A percentile compares a stretch with the other conserved stretches of the same genome.
Conservation (phyloP, 2,888 invertebrate species). For the Plagiodera versicolora region DNA sequence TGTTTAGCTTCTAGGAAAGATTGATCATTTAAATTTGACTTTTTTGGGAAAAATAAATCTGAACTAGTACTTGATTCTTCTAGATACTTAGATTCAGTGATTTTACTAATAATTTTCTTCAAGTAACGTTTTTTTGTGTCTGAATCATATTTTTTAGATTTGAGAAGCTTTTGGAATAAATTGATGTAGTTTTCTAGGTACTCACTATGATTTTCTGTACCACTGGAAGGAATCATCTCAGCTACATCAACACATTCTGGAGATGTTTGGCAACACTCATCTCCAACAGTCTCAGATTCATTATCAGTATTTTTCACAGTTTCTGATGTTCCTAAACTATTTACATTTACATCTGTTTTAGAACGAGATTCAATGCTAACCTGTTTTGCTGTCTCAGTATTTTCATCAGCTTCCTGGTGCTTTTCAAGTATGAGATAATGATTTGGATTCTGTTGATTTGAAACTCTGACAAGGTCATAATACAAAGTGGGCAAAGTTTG, state of each 20-base stretch:
- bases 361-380: conserved; percentile 22
- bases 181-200: conserved; percentile 67
- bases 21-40: background rate
- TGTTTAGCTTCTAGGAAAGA: background rate
- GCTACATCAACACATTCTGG: conserved; percentile 8
- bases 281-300: background rate
- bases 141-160: conserved; percentile 62
- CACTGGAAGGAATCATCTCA: conserved; percentile 18
- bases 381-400: conserved; percentile 24
- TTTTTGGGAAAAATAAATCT: conserved; percentile 56
- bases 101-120: conserved; percentile 65
- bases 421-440: conserved; percentile 28
- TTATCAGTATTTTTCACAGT: conserved; percentile 10
- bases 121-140: conserved; percentile 65
- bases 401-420: conserved; percentile 23
- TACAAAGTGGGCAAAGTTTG: conserved; percentile 34
- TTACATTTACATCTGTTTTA: background rate
- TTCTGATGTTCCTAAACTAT: background rate
- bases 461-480: conserved; percentile 14
- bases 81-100: conserved; percentile 62
- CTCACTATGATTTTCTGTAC: conserved; percentile 36
- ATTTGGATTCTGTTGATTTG: conserved; percentile 15
- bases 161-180: conserved; percentile 62
- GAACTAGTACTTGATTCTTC: conserved; percentile 61
- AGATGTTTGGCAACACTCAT: background rate